A percentile compares a stretch with the other conserved stretches of the same genome.
Evolutionary conservation across 2,888 invertebrate species (phyloP).

Genomic region (Plagiodera versicolora): DNA sequence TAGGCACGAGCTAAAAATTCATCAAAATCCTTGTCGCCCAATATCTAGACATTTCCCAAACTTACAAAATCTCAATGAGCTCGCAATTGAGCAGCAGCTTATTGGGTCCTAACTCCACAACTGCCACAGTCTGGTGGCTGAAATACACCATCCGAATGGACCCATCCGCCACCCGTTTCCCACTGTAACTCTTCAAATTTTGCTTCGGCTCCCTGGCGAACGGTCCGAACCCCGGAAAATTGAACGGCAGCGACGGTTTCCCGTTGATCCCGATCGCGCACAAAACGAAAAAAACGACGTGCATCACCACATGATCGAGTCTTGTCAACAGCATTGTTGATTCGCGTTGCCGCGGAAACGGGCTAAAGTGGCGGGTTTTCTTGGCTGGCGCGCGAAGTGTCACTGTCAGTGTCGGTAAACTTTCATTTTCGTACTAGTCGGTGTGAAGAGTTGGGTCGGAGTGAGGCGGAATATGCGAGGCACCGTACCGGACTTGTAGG

Average conservation of each 20-base stretch:
- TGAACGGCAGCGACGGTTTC: conserved; percentile 46
- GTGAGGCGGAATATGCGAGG: conserved; percentile 25
- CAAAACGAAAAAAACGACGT: conserved; percentile 38
- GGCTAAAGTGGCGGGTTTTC: no score
- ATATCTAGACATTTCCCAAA: no score
- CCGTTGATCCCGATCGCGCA: conserved; percentile 43
- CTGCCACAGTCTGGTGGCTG: conserved; percentile 81
- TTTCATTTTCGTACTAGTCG: conserved; percentile 16
- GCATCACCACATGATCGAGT: conserved; percentile 37
- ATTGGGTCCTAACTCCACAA: conserved; percentile 74
- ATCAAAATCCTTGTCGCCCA: no score
- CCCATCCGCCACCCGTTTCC: conserved; percentile 65
- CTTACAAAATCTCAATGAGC: conserved; percentile 86
- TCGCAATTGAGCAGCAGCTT: conserved; percentile 76
- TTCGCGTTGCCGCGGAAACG: conserved; percentile 12
- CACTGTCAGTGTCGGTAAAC: no score
- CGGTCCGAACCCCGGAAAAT: conserved; percentile 42
- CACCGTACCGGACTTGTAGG: conserved; percentile 32
- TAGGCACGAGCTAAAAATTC: no score
- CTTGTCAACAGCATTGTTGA: conserved; percentile 26
- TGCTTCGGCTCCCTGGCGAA: conserved; percentile 29
- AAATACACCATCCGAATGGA: conserved; percentile 75
- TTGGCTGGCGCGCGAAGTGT: no score
- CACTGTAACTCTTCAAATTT: conserved; percentile 64
- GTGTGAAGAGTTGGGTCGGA: conserved; percentile 17